Conservation (phyloP, 2,797 vertebrate species). For the Chromis chromis region DNA sequence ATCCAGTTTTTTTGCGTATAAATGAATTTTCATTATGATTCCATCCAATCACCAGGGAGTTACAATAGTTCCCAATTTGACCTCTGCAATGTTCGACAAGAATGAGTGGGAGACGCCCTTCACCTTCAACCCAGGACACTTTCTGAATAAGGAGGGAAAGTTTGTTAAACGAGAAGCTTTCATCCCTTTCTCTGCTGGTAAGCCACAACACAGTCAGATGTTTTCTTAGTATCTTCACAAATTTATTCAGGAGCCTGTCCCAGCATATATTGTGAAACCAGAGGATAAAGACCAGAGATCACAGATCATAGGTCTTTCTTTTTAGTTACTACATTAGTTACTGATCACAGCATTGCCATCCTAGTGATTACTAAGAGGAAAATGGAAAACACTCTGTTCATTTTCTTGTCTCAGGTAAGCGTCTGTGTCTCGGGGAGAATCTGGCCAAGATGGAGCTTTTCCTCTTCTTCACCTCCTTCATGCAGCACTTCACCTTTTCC, state of each 20-base stretch:
- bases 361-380: too few relatives aligned
- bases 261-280: too few relatives aligned
- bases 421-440: conserved; percentile 81
- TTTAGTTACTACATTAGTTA: too few relatives aligned
- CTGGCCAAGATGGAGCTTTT: conserved; percentile 83
- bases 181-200: conserved; percentile 84
- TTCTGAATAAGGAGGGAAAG: conserved; percentile 84
- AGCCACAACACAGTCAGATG: neutral
- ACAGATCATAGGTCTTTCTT: too few relatives aligned
- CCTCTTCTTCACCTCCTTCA: conserved; percentile 75
- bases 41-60: conserved; percentile 76
- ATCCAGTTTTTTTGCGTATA: neutral
- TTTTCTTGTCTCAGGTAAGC: conserved; percentile 76
- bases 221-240: too few relatives aligned
- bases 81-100: conserved; percentile 84
- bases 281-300: too few relatives aligned
- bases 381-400: neutral
- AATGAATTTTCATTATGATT: too few relatives aligned
- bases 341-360: too few relatives aligned
- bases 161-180: conserved; percentile 85
- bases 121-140: conserved; percentile 87
- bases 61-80: conserved; percentile 60
- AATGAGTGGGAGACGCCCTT: conserved; percentile 85
- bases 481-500: conserved; percentile 87
- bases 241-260: too few relatives aligned